Evolutionary conservation across 2,113 vertebrate genomes (phyloP).

Genomic region (Triplophysa rosa): DNA sequence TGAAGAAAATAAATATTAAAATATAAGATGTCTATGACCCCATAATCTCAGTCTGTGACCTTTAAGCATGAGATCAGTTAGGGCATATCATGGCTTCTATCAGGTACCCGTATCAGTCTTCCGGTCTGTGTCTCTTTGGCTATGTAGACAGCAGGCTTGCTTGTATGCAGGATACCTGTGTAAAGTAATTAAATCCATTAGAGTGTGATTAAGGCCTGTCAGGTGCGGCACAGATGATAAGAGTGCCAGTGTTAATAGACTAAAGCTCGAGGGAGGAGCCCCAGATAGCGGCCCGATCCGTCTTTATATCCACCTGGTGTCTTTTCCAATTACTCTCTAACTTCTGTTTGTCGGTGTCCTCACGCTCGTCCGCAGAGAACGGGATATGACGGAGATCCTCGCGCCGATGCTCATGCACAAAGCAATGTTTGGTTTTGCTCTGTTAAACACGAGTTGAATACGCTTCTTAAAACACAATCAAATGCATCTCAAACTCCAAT

Average conservation of each 20-base stretch:
- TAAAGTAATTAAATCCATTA: constrained; percentile 68
- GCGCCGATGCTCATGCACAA: constrained; percentile 4
- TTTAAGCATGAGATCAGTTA: background rate
- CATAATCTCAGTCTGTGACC: background rate
- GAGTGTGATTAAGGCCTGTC: constrained; percentile 72
- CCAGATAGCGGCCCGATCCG: constrained; percentile 68
- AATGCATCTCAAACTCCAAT: too few species aligned
- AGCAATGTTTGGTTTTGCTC: constrained; percentile 8
- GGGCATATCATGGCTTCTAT: constrained; percentile 29
- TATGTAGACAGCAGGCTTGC: constrained; percentile 61
- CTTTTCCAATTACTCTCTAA: constrained; percentile 72
- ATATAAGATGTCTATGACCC: constrained; percentile 10
- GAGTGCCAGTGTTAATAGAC: constrained; percentile 77
- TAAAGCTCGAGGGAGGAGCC: constrained; percentile 70
- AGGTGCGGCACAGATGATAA: constrained; percentile 76
- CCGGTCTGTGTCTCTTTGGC: constrained; percentile 37
- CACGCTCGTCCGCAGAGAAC: constrained; percentile 32
- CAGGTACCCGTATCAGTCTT: constrained; percentile 23
- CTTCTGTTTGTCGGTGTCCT: constrained; percentile 53
- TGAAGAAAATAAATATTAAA: constrained; percentile 18
- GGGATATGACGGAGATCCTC: constrained; percentile 9
- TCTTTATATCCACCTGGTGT: constrained; percentile 77
- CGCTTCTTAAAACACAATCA: too few species aligned
- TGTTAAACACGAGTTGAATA: background rate
- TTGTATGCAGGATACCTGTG: constrained; percentile 55